These are phyloP conservation scores for Dynastes grantii DNA, from an alignment of 2,888 invertebrate species.

Conservation along the genomic window DNA sequence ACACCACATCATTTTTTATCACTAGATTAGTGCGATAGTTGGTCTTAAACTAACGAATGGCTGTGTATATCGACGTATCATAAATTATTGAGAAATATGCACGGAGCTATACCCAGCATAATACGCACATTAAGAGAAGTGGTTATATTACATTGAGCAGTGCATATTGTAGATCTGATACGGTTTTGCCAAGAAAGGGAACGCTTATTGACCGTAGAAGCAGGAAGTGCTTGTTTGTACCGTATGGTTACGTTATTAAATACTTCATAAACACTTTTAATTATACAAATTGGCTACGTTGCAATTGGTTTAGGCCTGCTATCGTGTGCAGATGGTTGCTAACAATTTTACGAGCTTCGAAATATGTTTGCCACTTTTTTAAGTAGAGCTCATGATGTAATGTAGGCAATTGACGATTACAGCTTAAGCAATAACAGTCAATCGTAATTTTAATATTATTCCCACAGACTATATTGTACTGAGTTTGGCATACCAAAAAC, in stretches of 20 bases:
- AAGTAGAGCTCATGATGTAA: not conserved
- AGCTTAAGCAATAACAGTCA: no score
- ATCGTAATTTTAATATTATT: no score
- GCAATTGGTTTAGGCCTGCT: not conserved
- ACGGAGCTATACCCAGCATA: not conserved
- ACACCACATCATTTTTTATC: no score
- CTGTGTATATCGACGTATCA: no score
- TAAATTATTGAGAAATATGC: no score
- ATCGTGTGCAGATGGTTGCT: not conserved
- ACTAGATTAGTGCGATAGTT: no score
- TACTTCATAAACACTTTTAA: slow-evolving; percentile 35
- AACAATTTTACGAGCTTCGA: not conserved
- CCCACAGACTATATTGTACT: no score
- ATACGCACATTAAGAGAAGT: not conserved
- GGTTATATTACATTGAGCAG: not conserved
- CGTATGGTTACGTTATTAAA: slow-evolving; percentile 22
- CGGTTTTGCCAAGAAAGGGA: slow-evolving; percentile 32
- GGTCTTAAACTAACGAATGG: no score
- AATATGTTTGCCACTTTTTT: not conserved
- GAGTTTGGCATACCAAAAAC: no score
- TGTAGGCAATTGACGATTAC: no score
- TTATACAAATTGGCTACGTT: slow-evolving; percentile 9
- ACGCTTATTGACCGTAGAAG: slow-evolving; percentile 33
- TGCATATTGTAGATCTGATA: slow-evolving; percentile 8
- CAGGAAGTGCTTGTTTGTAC: slow-evolving; percentile 39